Evolutionary conservation across 2,888 invertebrate genomes (phyloP), one percentile per base, ranked within the genome.

Genomic region (Phymatocera aterrima): DNA sequence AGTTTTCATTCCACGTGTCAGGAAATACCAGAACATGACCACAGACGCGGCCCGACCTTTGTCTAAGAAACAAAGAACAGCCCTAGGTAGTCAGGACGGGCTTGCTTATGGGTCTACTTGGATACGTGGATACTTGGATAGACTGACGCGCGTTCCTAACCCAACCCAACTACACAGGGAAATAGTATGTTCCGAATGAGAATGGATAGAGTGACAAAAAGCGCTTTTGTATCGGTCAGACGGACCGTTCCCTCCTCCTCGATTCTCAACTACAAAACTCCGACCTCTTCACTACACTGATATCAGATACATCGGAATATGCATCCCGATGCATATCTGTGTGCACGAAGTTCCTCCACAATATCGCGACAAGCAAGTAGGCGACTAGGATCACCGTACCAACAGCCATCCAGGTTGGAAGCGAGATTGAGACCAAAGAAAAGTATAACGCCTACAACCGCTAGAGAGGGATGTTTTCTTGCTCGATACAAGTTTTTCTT

Each of bases 191-290:
- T 75, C 18, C 57, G 43, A 57, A 75, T 75, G 75, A 60, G 75
- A 75, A 75, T 75, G 75, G 75, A 75, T 18, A 57, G 34, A 75
- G 75, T 75, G 75, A 75, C 75, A 75, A 75, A 75, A 75, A 75
- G 75, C 40, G 75, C 75, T 75, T n/a, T 75, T 60, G 70, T 72
- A 51, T 51, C 70, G 65, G 81, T 81, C 21, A 64, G 64, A n/a
- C 18, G 15, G 34, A n/a, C n/a, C n/a, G n/a, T n/a, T 64, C 37
- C 37, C 64, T 64, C 21, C 34, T 37, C 37, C n/a, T 8, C 1
- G 64, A n/a, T 57, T 2, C 24, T 37, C 10, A 64, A 15, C n/a
- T 34, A 37, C n/a, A n/a, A n/a, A n/a, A n/a, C n/a, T n/a, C n/a
- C n/a, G n/a, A n/a, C n/a, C n/a, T n/a, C n/a, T n/a, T n/a, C n/a